These are phyloP conservation scores for Yponomeuta sedellus DNA, from an alignment of 2,888 invertebrate species.

Conservation along the genomic window DNA sequence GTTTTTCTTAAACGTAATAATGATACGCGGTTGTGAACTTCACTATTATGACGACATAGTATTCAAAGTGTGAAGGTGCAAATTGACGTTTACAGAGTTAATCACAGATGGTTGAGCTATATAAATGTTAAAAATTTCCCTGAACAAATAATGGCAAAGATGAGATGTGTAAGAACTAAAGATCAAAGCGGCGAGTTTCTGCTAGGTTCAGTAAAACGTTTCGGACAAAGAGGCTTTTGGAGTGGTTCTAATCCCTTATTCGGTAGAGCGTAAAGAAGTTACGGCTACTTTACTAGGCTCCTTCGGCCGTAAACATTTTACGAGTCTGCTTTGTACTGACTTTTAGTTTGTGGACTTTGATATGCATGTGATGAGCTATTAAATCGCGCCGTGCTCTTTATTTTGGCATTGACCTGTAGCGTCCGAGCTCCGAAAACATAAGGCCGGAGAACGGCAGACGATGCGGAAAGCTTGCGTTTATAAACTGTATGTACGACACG, in stretches of 20 bases:
- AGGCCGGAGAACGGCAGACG: slow-evolving; percentile 12
- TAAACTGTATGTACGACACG: slow-evolving; percentile 39
- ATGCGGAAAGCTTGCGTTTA: slow-evolving; percentile 36
- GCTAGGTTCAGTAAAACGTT: neutral
- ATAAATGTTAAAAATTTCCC: neutral
- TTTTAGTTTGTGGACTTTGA: slow-evolving; percentile 28
- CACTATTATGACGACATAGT: neutral
- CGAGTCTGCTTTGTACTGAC: slow-evolving; percentile 34
- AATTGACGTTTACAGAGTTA: neutral
- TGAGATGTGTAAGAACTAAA: slow-evolving; percentile 7
- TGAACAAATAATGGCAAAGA: neutral
- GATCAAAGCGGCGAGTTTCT: slow-evolving; percentile 8
- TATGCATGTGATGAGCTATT: slow-evolving; percentile 3
- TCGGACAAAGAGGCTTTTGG: slow-evolving; percentile 17
- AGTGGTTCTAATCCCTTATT: slow-evolving; percentile 30
- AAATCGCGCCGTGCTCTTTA: neutral
- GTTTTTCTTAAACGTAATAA: neutral
- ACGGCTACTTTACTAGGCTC: slow-evolving; percentile 33
- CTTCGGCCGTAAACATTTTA: slow-evolving; percentile 45
- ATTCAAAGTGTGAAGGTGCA: neutral
- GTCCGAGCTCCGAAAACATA: neutral
- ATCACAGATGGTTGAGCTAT: too few relatives aligned
- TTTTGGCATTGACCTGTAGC: neutral
- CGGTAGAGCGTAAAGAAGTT: slow-evolving; percentile 39
- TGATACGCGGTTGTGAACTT: neutral